A percentile compares a stretch with the other conserved stretches of the same genome.
phyloP scores from a whole-genome alignment of 2,113 vertebrate species.

The Gnathonemus longibarbis region DNA sequence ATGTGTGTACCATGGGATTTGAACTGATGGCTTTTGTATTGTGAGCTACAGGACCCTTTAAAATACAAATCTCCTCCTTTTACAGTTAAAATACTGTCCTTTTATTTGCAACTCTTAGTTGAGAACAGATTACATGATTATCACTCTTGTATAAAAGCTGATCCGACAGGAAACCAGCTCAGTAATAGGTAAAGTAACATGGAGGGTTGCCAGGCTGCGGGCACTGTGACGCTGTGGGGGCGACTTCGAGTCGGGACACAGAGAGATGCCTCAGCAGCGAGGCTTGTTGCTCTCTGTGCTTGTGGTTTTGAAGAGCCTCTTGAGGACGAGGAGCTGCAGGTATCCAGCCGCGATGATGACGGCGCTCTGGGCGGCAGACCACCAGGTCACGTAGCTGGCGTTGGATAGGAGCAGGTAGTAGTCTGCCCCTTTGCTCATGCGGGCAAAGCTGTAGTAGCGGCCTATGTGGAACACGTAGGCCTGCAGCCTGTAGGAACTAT shows the following conservation, averaged over 20 bases:
- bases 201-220: neutral
- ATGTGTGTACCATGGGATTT: too few species aligned
- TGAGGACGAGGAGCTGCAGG: slow-evolving; percentile 82
- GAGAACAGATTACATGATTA: neutral
- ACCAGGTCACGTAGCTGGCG: slow-evolving; percentile 72
- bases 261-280: slow-evolving; percentile 61
- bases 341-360: slow-evolving; percentile 72
- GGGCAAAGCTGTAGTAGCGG: slow-evolving; percentile 74
- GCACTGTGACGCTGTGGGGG: neutral
- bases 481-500: slow-evolving; percentile 62
- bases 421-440: slow-evolving; percentile 73
- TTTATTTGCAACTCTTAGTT: neutral
- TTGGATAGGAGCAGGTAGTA: slow-evolving; percentile 75
- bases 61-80: neutral
- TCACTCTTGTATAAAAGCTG: neutral
- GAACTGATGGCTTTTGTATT: too few species aligned
- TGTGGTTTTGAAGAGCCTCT: slow-evolving; percentile 68
- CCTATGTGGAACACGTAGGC: slow-evolving; percentile 80
- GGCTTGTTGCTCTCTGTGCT: slow-evolving; percentile 53
- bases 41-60: neutral
- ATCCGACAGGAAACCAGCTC: neutral
- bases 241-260: neutral
- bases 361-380: slow-evolving; percentile 75
- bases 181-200: neutral
- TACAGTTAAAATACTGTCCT: neutral